Percentiles rank a stretch among this genome's conserved stretches.
phyloP scores from a whole-genome alignment of 1,140 invertebrate species.

The Lanistes nyassanus region DNA sequence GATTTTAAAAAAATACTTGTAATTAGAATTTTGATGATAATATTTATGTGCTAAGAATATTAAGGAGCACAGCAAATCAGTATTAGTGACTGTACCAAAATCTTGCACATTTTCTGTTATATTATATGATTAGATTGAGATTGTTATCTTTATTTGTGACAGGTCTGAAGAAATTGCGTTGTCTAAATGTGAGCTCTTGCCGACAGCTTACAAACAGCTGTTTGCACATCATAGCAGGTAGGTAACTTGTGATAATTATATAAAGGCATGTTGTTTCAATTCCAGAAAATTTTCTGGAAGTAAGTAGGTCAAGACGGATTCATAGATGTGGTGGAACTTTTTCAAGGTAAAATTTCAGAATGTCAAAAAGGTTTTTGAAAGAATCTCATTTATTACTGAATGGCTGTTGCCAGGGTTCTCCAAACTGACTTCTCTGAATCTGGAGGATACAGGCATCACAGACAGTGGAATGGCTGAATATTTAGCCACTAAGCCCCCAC shows the following conservation, averaged over 20 bases:
- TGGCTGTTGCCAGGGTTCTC: conserved; percentile 46
- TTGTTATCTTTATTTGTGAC: conserved; percentile 30
- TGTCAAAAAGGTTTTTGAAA: neutral
- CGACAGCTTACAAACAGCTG: conserved; percentile 56
- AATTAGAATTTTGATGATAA: neutral
- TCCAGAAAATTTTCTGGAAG: no score
- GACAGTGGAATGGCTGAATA: conserved; percentile 51
- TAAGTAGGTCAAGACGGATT: no score
- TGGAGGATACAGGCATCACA: conserved; percentile 54
- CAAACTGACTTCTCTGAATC: conserved; percentile 41
- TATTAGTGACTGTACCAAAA: no score
- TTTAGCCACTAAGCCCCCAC: conserved; percentile 27
- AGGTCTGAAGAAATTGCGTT: conserved; percentile 57
- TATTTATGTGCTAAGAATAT: neutral
- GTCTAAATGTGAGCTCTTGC: conserved; percentile 56
- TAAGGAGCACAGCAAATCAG: no score
- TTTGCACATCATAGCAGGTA: conserved; percentile 40
- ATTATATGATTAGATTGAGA: no score
- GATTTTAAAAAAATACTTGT: neutral
- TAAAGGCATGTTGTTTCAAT: no score
- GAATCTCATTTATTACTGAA: neutral
- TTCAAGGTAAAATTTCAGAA: no score
- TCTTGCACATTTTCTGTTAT: no score
- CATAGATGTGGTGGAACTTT: no score
- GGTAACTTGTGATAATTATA: neutral